These are phyloP conservation scores for Tapirus terrestris DNA, from an alignment of 2,113 vertebrate genomes.

Conservation along the genomic window DNA sequence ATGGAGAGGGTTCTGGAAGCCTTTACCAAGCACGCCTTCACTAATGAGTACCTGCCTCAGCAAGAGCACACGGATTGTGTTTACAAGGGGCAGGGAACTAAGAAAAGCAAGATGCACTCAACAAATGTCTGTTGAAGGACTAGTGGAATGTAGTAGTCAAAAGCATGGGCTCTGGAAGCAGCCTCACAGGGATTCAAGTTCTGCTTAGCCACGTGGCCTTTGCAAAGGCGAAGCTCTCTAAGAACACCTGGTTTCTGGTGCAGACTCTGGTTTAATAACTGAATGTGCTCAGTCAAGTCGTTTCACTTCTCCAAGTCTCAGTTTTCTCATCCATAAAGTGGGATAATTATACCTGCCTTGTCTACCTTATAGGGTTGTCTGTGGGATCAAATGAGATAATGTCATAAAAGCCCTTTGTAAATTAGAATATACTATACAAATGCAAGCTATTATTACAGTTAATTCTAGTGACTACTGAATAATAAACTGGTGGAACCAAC, in stretches of 20 bases:
- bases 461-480: conserved; percentile 73
- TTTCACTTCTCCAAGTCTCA: conserved; percentile 53
- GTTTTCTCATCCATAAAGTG: conserved; percentile 73
- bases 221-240: conserved; percentile 6
- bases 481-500: conserved; percentile 70
- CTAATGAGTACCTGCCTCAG: conserved; percentile 48
- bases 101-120: conserved; percentile 31
- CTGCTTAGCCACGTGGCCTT: neutral
- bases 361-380: conserved; percentile 64
- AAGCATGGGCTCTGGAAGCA: neutral
- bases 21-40: conserved; percentile 35
- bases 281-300: neutral
- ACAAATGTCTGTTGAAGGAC: neutral
- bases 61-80: neutral
- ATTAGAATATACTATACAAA: conserved; percentile 71
- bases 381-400: conserved; percentile 79
- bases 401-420: conserved; percentile 74
- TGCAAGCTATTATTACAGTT: conserved; percentile 75
- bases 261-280: conserved; percentile 5
- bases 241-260: neutral
- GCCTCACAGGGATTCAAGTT: neutral
- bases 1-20: conserved; percentile 21
- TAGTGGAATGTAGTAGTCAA: neutral
- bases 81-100: conserved; percentile 28
- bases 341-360: conserved; percentile 74